Percentiles rank a stretch among this genome's conserved stretches.
These are phyloP conservation scores for Paramuricea clavata DNA, from an alignment of 92 coral and sea anemone species.

Conservation along the genomic window DNA sequence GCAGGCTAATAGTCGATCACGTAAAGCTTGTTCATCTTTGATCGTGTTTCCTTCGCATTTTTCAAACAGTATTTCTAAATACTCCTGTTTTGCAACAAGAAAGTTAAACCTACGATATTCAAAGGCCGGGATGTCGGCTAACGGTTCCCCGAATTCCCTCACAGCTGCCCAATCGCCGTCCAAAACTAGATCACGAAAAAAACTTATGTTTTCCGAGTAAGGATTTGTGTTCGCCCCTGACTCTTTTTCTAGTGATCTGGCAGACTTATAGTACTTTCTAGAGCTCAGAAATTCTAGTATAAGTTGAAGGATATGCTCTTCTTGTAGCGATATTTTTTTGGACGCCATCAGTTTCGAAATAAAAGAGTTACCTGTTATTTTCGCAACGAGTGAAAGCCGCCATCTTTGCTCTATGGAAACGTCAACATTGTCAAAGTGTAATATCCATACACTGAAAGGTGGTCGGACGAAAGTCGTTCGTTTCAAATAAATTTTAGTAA, in stretches of 20 bases:
- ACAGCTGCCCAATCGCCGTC: slow-evolving; percentile 99
- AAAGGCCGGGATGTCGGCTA: slow-evolving; percentile 85
- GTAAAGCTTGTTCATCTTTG: slow-evolving; percentile 62
- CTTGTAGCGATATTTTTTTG: slow-evolving; percentile 76
- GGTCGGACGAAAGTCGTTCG: neutral
- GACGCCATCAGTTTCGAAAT: neutral
- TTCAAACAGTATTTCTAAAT: slow-evolving; percentile 91
- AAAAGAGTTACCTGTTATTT: neutral
- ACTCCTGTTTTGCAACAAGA: slow-evolving; percentile 88
- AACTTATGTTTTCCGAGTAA: slow-evolving; percentile 83
- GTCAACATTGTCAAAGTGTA: neutral
- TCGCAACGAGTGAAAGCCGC: slow-evolving; percentile 13
- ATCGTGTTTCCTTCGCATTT: slow-evolving; percentile 87
- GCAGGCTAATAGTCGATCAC: slow-evolving; percentile 72
- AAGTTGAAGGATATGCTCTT: slow-evolving; percentile 78
- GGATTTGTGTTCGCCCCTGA: slow-evolving; percentile 82
- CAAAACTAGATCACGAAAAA: slow-evolving; percentile 88
- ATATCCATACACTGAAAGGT: neutral
- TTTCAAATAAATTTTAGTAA: no score
- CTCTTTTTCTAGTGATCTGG: slow-evolving; percentile 92
- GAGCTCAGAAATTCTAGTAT: slow-evolving; percentile 86
- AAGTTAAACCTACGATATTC: slow-evolving; percentile 86
- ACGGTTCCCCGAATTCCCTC: slow-evolving; percentile 88
- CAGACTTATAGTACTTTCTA: slow-evolving; percentile 82
- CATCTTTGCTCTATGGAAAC: slow-evolving; percentile 22